Evolutionary conservation across 1,140 invertebrate genomes (phyloP).

Genomic region (Bombus cullumanus): DNA sequence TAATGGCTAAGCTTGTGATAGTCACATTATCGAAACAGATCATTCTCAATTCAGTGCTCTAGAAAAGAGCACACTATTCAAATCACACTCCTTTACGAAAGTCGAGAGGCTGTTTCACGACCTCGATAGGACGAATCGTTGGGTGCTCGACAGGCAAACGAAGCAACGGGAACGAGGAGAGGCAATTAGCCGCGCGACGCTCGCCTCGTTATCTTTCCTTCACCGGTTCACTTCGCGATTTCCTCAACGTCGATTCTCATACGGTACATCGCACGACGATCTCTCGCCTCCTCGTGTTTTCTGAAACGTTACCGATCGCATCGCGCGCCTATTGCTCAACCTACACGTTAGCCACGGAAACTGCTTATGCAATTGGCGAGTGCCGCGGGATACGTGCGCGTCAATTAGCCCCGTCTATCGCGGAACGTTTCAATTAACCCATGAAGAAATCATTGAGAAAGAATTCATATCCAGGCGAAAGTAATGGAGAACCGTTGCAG

Average conservation of each 20-base stretch:
- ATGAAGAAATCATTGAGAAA: slow-evolving; percentile 1
- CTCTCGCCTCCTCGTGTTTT: slow-evolving; percentile 10
- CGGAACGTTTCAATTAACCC: slow-evolving; percentile 41
- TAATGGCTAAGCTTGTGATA: no score
- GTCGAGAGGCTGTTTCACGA: not conserved
- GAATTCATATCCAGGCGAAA: not conserved
- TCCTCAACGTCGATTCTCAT: slow-evolving; percentile 8
- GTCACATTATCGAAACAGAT: not conserved
- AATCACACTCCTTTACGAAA: not conserved
- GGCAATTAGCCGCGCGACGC: slow-evolving; percentile 41
- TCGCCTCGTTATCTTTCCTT: slow-evolving; percentile 22
- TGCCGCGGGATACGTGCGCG: slow-evolving; percentile 23
- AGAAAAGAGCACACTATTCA: not conserved
- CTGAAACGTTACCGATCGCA: slow-evolving; percentile 18
- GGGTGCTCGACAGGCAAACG: slow-evolving; percentile 6
- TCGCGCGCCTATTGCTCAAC: slow-evolving; percentile 29
- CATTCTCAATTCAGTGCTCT: not conserved
- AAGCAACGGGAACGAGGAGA: slow-evolving; percentile 21
- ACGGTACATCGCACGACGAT: not conserved
- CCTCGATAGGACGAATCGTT: not conserved
- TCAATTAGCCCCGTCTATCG: slow-evolving; percentile 37
- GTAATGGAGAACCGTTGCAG: not conserved
- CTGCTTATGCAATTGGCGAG: slow-evolving; percentile 39
- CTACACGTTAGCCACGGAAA: slow-evolving; percentile 14
- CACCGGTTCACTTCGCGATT: not conserved